phyloP scores from a whole-genome alignment of 2,888 invertebrate species.

The Himalopsyche anomala region DNA sequence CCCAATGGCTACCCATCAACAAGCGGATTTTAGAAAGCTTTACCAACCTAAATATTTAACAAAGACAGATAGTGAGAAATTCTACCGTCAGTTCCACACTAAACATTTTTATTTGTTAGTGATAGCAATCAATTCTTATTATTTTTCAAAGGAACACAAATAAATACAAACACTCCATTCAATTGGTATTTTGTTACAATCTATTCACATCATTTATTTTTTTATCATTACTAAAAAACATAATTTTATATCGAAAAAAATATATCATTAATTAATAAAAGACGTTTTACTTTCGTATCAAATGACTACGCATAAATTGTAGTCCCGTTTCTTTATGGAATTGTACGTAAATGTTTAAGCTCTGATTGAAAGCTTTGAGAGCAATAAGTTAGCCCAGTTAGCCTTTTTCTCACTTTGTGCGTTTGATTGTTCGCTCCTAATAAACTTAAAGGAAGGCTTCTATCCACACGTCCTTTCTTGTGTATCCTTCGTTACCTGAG shows the following conservation, averaged over 20 bases:
- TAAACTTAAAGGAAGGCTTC: constrained; percentile 35
- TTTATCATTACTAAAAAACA: too few species aligned
- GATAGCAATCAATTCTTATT: background rate
- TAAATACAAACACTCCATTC: background rate
- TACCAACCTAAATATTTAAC: background rate
- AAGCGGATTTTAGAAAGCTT: constrained; percentile 13
- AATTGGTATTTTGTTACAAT: too few species aligned
- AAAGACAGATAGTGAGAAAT: constrained; percentile 23
- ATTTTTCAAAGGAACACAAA: background rate
- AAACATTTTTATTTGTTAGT: background rate
- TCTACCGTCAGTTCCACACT: background rate
- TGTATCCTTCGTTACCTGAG: constrained; percentile 45
- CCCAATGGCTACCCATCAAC: constrained; percentile 3
- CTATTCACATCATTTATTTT: too few species aligned
- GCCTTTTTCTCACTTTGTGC: constrained; percentile 42
- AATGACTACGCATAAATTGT: background rate
- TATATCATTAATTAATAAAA: too few species aligned
- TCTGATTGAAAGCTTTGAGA: constrained; percentile 37
- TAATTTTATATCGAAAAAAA: background rate
- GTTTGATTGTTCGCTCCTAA: constrained; percentile 47
- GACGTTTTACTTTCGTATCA: too few species aligned
- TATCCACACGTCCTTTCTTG: constrained; percentile 43
- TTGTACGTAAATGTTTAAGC: constrained; percentile 33
- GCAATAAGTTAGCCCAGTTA: constrained; percentile 42
- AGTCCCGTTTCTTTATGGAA: background rate